Percentiles rank a stretch among this genome's conserved stretches.
Conservation (phyloP, 2,113 vertebrate species). For the Delphinapterus leucas region DNA sequence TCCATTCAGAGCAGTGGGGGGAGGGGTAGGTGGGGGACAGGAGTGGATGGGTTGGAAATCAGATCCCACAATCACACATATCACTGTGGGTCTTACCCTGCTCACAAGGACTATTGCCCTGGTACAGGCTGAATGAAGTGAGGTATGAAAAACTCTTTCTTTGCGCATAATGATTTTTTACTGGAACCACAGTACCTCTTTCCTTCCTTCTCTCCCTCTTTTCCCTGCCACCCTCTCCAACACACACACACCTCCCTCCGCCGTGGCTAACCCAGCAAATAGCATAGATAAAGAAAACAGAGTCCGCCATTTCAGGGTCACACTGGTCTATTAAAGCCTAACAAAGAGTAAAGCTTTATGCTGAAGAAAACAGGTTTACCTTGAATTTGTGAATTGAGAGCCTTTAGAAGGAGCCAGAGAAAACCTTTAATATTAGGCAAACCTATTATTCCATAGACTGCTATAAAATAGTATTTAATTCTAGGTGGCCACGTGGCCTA, state of each 20-base stretch:
- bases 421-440: constrained; percentile 74
- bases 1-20: background rate
- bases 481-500: constrained; percentile 55
- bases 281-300: constrained; percentile 62
- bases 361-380: constrained; percentile 75
- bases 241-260: background rate
- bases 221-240: background rate
- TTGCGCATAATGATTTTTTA: constrained; percentile 14
- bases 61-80: constrained; percentile 2
- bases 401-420: constrained; percentile 68
- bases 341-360: constrained; percentile 74
- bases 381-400: constrained; percentile 74
- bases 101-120: background rate
- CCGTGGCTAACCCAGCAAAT: constrained; percentile 47
- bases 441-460: constrained; percentile 63
- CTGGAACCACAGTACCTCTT: constrained; percentile 12
- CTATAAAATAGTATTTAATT: constrained; percentile 72
- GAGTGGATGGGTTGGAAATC: background rate
- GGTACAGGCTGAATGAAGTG: constrained; percentile 34
- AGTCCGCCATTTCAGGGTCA: constrained; percentile 69
- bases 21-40: background rate
- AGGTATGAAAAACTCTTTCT: constrained; percentile 41
- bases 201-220: background rate
- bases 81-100: background rate
- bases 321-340: constrained; percentile 73